A percentile compares a stretch with the other conserved stretches of the same genome.
Evolutionary conservation across 2,888 invertebrate species (phyloP).

Genomic region (Autographa pulchrina): DNA sequence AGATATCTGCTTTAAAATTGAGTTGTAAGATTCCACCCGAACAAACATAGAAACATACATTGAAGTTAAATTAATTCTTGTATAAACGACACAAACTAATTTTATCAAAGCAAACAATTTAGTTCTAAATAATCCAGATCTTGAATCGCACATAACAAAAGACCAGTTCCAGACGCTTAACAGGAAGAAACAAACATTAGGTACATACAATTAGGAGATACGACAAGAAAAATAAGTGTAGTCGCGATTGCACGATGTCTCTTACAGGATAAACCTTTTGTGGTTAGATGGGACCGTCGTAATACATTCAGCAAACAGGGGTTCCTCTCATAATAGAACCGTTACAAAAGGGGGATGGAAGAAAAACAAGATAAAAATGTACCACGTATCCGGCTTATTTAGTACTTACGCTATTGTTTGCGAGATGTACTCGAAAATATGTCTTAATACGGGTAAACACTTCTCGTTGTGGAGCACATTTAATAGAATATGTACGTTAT

Average conservation of each 20-base stretch:
- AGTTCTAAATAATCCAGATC: too few relatives aligned
- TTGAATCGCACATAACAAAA: neutral
- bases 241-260: slow-evolving; percentile 39
- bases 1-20: too few relatives aligned
- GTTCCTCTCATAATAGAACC: slow-evolving; percentile 70
- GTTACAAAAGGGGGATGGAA: slow-evolving; percentile 67
- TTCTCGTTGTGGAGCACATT: neutral
- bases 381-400: slow-evolving; percentile 52
- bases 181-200: slow-evolving; percentile 14
- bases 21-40: too few relatives aligned
- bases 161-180: neutral
- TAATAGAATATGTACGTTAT: neutral
- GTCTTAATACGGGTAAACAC: slow-evolving; percentile 27
- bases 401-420: slow-evolving; percentile 45
- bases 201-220: slow-evolving; percentile 40
- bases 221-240: slow-evolving; percentile 43
- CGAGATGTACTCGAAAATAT: slow-evolving; percentile 25
- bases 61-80: too few relatives aligned
- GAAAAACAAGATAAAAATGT: slow-evolving; percentile 66
- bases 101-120: too few relatives aligned
- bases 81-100: too few relatives aligned
- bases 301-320: slow-evolving; percentile 72
- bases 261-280: slow-evolving; percentile 67
- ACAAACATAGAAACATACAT: too few relatives aligned
- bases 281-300: slow-evolving; percentile 65